Evolutionary conservation across 1,140 invertebrate genomes (phyloP).

Genomic region (Penaeus chinensis): DNA sequence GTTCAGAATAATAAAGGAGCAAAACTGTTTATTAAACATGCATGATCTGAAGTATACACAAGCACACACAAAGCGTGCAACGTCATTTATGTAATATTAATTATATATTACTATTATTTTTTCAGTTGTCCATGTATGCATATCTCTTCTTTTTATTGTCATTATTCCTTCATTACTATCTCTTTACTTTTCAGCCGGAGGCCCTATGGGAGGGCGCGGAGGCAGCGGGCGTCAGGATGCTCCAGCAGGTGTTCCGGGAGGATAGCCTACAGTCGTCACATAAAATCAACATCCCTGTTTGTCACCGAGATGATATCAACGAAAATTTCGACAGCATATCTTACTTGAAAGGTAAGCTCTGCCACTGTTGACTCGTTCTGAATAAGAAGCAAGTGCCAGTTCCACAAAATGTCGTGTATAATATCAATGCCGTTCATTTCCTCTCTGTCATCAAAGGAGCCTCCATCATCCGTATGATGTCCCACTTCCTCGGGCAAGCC

Average conservation of each 20-base stretch:
- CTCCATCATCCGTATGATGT: conserved; percentile 96
- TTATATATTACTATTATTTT: too few relatives aligned
- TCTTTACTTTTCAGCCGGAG: conserved; percentile 59
- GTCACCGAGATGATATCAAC: conserved; percentile 89
- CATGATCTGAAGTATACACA: too few relatives aligned
- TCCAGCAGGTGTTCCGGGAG: conserved; percentile 84
- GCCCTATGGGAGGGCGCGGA: conserved; percentile 11
- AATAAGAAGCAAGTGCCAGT: too few relatives aligned
- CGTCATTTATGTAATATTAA: too few relatives aligned
- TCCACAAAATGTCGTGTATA: neutral
- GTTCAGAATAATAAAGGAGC: neutral
- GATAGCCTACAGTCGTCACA: conserved; percentile 90
- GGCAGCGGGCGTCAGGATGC: neutral
- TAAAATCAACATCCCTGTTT: conserved; percentile 88
- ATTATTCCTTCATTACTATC: neutral
- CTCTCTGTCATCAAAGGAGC: conserved; percentile 73
- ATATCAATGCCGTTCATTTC: conserved; percentile 73
- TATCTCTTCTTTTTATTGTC: too few relatives aligned
- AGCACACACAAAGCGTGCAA: too few relatives aligned
- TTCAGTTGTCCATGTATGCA: too few relatives aligned
- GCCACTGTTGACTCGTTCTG: too few relatives aligned
- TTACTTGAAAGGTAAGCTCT: conserved; percentile 83
- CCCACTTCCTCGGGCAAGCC: conserved; percentile 85
- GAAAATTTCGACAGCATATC: conserved; percentile 95
- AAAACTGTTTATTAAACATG: neutral